phyloP scores from a whole-genome alignment of 2,888 invertebrate species.

The Pomacea canaliculata region DNA sequence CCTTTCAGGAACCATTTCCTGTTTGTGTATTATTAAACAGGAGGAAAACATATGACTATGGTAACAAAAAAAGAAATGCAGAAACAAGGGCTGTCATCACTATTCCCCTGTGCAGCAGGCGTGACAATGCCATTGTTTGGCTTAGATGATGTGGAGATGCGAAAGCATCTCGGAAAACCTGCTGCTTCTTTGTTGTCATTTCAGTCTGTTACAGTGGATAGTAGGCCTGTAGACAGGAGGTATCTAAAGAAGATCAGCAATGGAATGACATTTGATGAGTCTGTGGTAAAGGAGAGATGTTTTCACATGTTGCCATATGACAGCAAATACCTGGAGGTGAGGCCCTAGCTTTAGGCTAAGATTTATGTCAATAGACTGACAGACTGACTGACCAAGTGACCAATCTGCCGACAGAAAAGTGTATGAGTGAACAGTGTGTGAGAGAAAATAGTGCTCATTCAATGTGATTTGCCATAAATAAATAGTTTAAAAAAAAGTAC shows the following conservation, averaged over 20 bases:
- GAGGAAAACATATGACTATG: no score
- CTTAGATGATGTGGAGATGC: slow-evolving; percentile 50
- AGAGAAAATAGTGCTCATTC: no score
- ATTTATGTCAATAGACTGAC: no score
- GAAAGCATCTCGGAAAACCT: slow-evolving; percentile 18
- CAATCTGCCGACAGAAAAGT: no score
- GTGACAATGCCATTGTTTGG: slow-evolving; percentile 62
- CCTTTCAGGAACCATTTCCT: no score
- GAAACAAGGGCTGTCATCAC: slow-evolving; percentile 7
- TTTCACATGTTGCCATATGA: slow-evolving; percentile 66
- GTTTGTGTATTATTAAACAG: no score
- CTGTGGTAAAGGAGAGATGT: slow-evolving; percentile 65
- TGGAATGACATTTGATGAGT: slow-evolving; percentile 63
- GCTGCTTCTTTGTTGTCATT: slow-evolving; percentile 8
- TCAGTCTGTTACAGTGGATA: slow-evolving; percentile 20
- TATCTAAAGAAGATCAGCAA: slow-evolving; percentile 60
- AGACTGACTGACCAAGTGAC: no score
- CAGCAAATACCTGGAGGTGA: slow-evolving; percentile 55
- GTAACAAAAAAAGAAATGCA: no score
- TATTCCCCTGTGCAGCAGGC: slow-evolving; percentile 61
- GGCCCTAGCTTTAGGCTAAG: neutral
- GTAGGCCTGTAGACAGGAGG: slow-evolving; percentile 44
- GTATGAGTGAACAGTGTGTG: no score
- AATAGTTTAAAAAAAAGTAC: no score
- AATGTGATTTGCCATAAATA: no score